These are phyloP conservation scores for Cyclargus thomasi DNA, from an alignment of 1,140 invertebrate genomes.

Conservation along the genomic window DNA sequence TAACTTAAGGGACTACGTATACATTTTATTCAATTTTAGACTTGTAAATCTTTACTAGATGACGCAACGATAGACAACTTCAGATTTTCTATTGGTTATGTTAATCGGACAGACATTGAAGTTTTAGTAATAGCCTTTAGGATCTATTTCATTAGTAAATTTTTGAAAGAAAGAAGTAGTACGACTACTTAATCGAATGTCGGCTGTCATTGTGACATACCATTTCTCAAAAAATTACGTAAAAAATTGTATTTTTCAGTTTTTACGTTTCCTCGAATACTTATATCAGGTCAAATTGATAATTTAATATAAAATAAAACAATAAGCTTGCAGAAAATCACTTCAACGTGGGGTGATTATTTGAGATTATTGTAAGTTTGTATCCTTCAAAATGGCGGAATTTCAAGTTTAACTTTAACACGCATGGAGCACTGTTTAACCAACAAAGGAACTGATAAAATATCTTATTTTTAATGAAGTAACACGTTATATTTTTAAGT, in stretches of 20 bases:
- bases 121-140: too few relatives aligned
- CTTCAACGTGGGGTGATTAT: not conserved
- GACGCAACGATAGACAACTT: too few relatives aligned
- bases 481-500: not conserved
- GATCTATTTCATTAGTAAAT: too few relatives aligned
- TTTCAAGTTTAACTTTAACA: not conserved
- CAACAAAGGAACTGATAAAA: slow-evolving; percentile 7
- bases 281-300: not conserved
- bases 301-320: not conserved
- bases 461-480: not conserved
- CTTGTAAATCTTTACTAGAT: too few relatives aligned
- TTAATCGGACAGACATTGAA: too few relatives aligned
- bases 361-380: slow-evolving; percentile 3
- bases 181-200: not conserved
- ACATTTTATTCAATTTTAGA: too few relatives aligned
- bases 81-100: too few relatives aligned
- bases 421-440: not conserved
- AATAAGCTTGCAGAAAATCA: not conserved
- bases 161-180: not conserved
- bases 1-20: too few relatives aligned
- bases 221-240: not conserved
- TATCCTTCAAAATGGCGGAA: slow-evolving; percentile 27
- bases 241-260: not conserved
- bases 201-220: not conserved
- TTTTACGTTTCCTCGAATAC: not conserved